Evolutionary conservation across 2,888 invertebrate genomes (phyloP), one percentile per base, ranked within the genome.

Genomic region (Cepaea hortensis): DNA sequence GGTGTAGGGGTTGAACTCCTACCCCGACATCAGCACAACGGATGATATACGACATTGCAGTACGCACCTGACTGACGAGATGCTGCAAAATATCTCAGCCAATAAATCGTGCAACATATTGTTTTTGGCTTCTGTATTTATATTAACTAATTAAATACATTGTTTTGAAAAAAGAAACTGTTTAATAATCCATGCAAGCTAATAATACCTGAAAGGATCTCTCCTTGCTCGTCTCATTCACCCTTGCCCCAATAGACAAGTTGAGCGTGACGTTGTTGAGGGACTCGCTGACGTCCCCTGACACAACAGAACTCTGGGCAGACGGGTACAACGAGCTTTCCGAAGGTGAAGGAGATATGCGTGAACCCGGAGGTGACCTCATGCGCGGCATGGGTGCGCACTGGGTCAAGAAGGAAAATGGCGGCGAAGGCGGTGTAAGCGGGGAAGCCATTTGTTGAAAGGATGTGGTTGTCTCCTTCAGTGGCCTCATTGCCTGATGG

Each of bases 151-250:
- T 35, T 35, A 1, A 35, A 35, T 35, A 35, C 35, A 35, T 35
- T 35, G 35, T 35, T 35, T 68, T 68, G 18, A 20, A 20, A 68
- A 9, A 5, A 20, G 4, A 68, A 68, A n/a, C 68, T 68, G 18
- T 6, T 6, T 68, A 35, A 55, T 55, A 55, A 55, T 68, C 68
- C 1, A 7, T 20, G 18, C 11, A 80, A 23, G 4, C 46, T 35
- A 6, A 6, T 62, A 35, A 35, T 77, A 86, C 86, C 86, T 86
- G 81, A 62, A 86, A 86, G 20, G 86, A 82, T 76, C 82, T 35
- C 15, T 86, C 86, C 50, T 86, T 86, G 76, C 65, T 65, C 9
- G 76, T n/a, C 7, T 76, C 82, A 20, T 3, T 50, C 70, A 75
- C 18, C 13, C 50, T 86, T 5, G 81, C 61, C 15, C 81, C 75